phyloP scores from a whole-genome alignment of 2,113 vertebrate species.

The Proterorhinus semilunaris region DNA sequence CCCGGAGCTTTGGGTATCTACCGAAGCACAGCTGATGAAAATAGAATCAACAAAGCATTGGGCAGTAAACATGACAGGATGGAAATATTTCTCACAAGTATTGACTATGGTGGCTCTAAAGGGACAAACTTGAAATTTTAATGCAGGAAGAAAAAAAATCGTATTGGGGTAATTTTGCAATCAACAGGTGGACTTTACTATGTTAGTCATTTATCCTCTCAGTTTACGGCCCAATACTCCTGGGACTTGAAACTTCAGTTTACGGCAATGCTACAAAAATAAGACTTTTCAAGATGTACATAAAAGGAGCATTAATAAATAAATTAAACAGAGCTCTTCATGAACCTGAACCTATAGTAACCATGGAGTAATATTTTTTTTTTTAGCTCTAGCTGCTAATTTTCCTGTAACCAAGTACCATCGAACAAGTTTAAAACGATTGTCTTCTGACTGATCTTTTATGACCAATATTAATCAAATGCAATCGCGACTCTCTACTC shows the following conservation, averaged over 20 bases:
- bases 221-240: no score
- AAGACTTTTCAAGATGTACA: conserved; percentile 10
- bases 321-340: conserved; percentile 11
- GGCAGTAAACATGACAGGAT: no score
- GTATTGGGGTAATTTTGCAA: no score
- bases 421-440: conserved; percentile 72
- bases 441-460: conserved; percentile 42
- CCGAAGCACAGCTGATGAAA: conserved; percentile 6
- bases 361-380: neutral
- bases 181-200: no score
- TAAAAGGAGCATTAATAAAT: conserved; percentile 37
- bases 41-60: neutral
- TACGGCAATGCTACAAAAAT: neutral
- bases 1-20: neutral
- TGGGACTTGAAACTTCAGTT: no score
- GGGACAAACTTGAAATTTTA: no score
- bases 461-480: neutral
- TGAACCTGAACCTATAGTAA: neutral
- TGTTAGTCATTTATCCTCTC: no score
- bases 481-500: neutral
- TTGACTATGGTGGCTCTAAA: no score
- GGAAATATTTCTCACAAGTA: no score
- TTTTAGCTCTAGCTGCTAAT: no score
- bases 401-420: no score
- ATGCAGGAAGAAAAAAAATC: no score